A percentile compares a stretch with the other conserved stretches of the same genome.
phyloP scores from a whole-genome alignment of 2,797 vertebrate genomes.

The Malurus splendens region DNA sequence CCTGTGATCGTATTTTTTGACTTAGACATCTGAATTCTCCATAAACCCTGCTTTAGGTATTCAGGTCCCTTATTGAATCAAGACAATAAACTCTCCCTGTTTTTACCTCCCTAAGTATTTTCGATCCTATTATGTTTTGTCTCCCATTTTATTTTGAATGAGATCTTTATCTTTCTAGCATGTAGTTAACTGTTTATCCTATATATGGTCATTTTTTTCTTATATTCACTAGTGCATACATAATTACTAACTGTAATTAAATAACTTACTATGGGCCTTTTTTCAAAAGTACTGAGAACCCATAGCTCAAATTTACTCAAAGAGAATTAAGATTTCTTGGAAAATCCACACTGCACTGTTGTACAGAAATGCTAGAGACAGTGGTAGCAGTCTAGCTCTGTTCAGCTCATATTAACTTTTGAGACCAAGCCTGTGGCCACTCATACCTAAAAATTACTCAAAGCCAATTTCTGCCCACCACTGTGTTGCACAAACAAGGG shows the following conservation, averaged over 20 bases:
- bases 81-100: constrained; percentile 1
- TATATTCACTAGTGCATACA: not conserved
- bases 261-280: not conserved
- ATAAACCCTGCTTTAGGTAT: constrained; percentile 8
- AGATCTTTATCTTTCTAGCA: not conserved
- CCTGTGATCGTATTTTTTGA: not conserved
- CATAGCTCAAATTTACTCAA: not conserved
- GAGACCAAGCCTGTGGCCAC: not conserved
- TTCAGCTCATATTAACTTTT: not conserved
- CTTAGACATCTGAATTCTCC: not conserved
- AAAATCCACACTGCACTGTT: not conserved
- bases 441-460: not conserved
- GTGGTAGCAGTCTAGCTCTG: not conserved
- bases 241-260: not conserved
- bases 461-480: not conserved
- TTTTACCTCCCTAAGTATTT: constrained; percentile 22
- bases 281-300: not conserved
- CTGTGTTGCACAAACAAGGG: not conserved
- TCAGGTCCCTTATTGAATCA: constrained; percentile 10
- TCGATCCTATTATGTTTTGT: constrained; percentile 30
- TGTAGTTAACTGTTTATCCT: not conserved
- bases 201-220: not conserved
- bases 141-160: constrained; percentile 21
- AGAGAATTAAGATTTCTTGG: not conserved
- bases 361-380: not conserved